These are phyloP conservation scores for Dicrostonyx torquatus DNA, from an alignment of 2,797 vertebrate species.

Conservation along the genomic window DNA sequence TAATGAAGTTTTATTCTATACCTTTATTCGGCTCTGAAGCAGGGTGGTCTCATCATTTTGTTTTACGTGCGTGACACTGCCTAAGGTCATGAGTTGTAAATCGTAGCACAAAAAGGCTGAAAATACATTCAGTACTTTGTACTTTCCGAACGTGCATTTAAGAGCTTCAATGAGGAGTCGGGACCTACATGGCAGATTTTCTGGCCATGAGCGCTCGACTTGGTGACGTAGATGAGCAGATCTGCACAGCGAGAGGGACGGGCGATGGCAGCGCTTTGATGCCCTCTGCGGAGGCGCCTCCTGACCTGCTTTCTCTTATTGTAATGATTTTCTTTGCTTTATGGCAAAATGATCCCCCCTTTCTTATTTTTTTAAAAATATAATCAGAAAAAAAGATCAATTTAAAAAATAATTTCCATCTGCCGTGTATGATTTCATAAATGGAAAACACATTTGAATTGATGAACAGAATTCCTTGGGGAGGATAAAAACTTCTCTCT, in stretches of 20 bases:
- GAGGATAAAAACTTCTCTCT: slow-evolving; percentile 50
- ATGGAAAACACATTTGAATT: slow-evolving; percentile 76
- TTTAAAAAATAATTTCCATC: slow-evolving; percentile 69
- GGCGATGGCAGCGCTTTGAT: slow-evolving; percentile 84
- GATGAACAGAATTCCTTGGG: slow-evolving; percentile 57
- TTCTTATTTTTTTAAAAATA: slow-evolving; percentile 71
- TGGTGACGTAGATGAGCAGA: slow-evolving; percentile 88
- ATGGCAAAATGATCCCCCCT: slow-evolving; percentile 69
- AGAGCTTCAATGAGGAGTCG: slow-evolving; percentile 89
- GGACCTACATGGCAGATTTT: slow-evolving; percentile 91
- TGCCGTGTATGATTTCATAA: slow-evolving; percentile 69
- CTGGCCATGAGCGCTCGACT: slow-evolving; percentile 88
- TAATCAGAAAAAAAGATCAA: slow-evolving; percentile 69
- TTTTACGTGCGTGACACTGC: slow-evolving; percentile 91
- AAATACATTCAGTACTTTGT: slow-evolving; percentile 92
- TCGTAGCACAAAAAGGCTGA: slow-evolving; percentile 90
- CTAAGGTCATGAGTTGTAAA: slow-evolving; percentile 91
- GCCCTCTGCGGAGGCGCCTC: slow-evolving; percentile 83
- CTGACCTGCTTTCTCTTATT: slow-evolving; percentile 87
- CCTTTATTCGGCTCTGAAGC: slow-evolving; percentile 88
- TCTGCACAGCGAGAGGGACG: slow-evolving; percentile 87
- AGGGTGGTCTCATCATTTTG: slow-evolving; percentile 92
- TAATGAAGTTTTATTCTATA: slow-evolving; percentile 90
- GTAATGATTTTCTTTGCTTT: slow-evolving; percentile 81
- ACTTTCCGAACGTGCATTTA: slow-evolving; percentile 91